Percentiles rank a stretch among this genome's conserved stretches.
phyloP scores from a whole-genome alignment of 1,140 invertebrate species.

The Drosophila nigrodunni region DNA sequence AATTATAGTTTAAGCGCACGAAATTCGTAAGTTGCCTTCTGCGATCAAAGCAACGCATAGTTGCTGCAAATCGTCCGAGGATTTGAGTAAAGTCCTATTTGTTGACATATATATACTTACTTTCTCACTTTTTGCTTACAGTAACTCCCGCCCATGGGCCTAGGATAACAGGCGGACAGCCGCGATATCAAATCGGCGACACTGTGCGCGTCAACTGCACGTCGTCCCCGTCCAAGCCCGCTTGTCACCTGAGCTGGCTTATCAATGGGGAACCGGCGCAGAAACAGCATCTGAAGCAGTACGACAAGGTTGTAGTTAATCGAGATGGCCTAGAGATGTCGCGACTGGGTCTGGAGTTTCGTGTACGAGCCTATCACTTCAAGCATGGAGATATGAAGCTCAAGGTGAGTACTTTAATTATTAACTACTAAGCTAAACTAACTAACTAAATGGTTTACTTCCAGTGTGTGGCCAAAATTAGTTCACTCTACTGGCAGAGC shows the following conservation, averaged over 20 bases:
- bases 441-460: not conserved
- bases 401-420: conserved; percentile 86
- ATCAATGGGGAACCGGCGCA: conserved; percentile 93
- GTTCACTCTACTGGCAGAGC: conserved; percentile 91
- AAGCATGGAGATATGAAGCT: conserved; percentile 92
- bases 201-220: conserved; percentile 93
- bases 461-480: conserved; percentile 93
- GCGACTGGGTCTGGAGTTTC: conserved; percentile 90
- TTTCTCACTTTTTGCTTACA: conserved; percentile 78
- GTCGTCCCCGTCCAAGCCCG: conserved; percentile 92
- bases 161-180: conserved; percentile 90
- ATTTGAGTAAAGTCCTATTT: no score
- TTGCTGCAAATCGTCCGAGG: no score
- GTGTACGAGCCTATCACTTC: conserved; percentile 91
- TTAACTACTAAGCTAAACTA: not conserved
- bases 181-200: conserved; percentile 93
- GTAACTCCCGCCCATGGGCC: conserved; percentile 93
- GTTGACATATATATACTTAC: not conserved
- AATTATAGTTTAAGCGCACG: no score
- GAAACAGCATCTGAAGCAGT: conserved; percentile 77
- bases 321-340: conserved; percentile 88
- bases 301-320: conserved; percentile 73
- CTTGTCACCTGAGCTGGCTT: conserved; percentile 93
- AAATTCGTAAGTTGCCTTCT: no score
- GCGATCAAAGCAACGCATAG: no score